phyloP scores from a whole-genome alignment of 2,888 invertebrate species.

The Proisotoma minuta region DNA sequence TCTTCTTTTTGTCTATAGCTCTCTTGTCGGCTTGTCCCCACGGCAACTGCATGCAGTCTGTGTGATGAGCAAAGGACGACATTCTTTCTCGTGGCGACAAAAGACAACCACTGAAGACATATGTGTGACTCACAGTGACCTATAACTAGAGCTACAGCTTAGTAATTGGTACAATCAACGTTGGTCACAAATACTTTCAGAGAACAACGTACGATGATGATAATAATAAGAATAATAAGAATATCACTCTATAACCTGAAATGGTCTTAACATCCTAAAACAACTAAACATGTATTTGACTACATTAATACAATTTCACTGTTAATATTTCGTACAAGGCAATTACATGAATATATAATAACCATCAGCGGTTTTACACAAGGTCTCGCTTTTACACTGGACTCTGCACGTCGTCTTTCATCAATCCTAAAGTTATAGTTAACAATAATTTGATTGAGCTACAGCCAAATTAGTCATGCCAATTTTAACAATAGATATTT shows the following conservation, averaged over 20 bases:
- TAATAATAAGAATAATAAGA: conserved; percentile 38
- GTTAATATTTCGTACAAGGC: conserved; percentile 10
- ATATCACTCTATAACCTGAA: conserved; percentile 27
- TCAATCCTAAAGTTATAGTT: neutral
- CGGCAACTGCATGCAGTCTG: no score
- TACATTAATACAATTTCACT: no score
- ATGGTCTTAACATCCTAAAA: no score
- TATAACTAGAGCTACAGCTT: conserved; percentile 36
- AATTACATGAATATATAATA: conserved; percentile 12
- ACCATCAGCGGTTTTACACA: conserved; percentile 12
- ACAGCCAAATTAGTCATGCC: conserved; percentile 10
- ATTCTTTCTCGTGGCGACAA: no score
- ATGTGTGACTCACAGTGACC: conserved; percentile 30
- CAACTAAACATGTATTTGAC: conserved; percentile 11
- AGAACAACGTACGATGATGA: conserved; percentile 33
- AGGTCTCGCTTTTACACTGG: conserved; percentile 12
- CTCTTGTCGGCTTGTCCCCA: no score
- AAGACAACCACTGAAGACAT: no score
- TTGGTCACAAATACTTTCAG: conserved; percentile 41
- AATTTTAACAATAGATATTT: no score
- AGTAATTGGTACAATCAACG: conserved; percentile 32
- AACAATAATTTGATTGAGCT: conserved; percentile 9
- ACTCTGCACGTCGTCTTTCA: no score
- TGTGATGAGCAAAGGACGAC: no score
- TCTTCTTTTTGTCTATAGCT: conserved; percentile 14